Conservation (phyloP, 2,113 vertebrate genomes). For the Ctenomys sociabilis region DNA sequence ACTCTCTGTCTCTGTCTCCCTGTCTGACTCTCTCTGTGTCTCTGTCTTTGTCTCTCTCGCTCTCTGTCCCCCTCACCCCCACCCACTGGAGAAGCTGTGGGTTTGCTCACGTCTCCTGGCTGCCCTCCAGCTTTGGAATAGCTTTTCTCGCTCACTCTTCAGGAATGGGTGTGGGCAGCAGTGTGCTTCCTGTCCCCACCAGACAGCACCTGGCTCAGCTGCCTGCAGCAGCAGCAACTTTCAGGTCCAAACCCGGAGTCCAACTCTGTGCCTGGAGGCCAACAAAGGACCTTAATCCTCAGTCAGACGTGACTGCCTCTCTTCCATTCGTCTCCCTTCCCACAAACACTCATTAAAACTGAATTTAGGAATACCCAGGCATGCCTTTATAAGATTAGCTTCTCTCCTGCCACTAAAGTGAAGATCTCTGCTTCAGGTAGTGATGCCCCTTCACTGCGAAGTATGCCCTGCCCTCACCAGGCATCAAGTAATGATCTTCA, state of each 20-base stretch:
- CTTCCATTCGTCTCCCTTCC: not conserved
- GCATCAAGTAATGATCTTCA: not conserved
- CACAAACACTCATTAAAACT: not conserved
- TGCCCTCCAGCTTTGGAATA: not conserved
- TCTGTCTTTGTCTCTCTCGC: too few species aligned
- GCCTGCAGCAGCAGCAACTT: slow-evolving; percentile 24
- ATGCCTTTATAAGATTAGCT: not conserved
- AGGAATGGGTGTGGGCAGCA: slow-evolving; percentile 56
- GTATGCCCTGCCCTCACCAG: not conserved
- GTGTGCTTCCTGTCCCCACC: not conserved
- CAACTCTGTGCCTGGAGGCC: slow-evolving; percentile 42
- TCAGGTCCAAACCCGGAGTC: not conserved
- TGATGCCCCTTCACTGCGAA: not conserved
- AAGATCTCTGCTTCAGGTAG: not conserved
- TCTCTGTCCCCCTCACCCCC: not conserved
- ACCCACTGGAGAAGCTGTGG: not conserved
- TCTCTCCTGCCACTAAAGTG: not conserved
- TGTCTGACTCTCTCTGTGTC: too few species aligned
- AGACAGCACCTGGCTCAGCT: fast-evolving
- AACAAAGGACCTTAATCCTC: not conserved
- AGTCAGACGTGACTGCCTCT: not conserved
- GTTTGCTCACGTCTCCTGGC: not conserved
- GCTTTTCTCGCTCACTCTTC: not conserved
- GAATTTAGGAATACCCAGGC: not conserved
- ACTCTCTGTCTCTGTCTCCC: too few species aligned